Conservation (phyloP, 2,113 vertebrate genomes). For the Sminthopsis crassicaudata region DNA sequence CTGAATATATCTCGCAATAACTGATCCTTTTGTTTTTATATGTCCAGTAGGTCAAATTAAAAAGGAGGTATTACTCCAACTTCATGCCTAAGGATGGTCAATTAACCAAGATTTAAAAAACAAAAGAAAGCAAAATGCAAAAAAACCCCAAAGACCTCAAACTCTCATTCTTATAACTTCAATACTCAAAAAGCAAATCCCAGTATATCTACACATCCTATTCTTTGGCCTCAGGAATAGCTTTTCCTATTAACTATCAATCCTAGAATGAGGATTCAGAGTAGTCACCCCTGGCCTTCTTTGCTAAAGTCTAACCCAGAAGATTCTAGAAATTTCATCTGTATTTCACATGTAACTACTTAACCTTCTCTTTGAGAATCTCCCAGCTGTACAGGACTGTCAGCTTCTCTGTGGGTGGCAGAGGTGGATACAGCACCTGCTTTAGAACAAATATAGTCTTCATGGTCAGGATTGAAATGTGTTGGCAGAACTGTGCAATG, state of each 20-base stretch:
- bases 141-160: no score
- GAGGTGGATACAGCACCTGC: slow-evolving; percentile 3
- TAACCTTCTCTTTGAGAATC: not conserved
- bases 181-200: not conserved
- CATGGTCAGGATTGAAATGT: not conserved
- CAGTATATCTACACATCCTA: not conserved
- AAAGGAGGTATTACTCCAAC: not conserved
- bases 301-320: slow-evolving; percentile 33
- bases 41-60: not conserved
- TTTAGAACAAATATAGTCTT: not conserved
- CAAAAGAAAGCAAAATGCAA: not conserved
- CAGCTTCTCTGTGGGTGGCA: not conserved
- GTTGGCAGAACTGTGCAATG: not conserved
- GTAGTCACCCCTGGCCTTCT: not conserved
- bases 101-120: not conserved
- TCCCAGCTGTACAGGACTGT: not conserved
- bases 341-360: not conserved
- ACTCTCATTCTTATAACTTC: not conserved
- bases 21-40: not conserved
- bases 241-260: not conserved
- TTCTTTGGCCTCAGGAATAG: not conserved
- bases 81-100: not conserved
- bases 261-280: not conserved
- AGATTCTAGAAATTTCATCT: not conserved
- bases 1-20: not conserved